Evolutionary conservation across 2,113 vertebrate genomes (phyloP).

Genomic region (Aramus guarauna): DNA sequence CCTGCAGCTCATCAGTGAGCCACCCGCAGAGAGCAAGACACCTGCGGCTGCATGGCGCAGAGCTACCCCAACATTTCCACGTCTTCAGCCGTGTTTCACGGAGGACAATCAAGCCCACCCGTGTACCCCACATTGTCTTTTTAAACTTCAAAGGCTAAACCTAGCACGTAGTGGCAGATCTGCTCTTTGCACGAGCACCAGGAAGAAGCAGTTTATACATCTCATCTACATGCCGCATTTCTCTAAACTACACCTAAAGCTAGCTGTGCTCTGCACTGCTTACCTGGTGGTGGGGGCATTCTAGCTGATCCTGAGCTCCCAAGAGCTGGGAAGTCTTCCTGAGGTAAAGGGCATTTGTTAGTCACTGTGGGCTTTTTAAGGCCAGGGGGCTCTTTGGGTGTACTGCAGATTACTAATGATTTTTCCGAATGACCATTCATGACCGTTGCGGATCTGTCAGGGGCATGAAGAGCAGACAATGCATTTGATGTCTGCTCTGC

Average conservation of each 20-base stretch:
- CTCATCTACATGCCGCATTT: fast-evolving
- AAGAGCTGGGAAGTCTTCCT: constrained; percentile 94
- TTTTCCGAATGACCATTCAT: constrained; percentile 83
- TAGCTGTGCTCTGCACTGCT: fast-evolving
- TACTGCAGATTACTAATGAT: background rate
- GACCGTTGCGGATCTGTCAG: background rate
- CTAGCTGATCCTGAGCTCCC: constrained; percentile 75
- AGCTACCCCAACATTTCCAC: background rate
- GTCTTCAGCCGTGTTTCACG: fast-evolving
- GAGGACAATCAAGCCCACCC: background rate
- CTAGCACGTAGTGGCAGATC: background rate
- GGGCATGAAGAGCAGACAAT: background rate
- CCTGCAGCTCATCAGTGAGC: background rate
- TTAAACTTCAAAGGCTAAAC: background rate
- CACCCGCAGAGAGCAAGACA: background rate
- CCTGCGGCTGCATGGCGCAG: background rate
- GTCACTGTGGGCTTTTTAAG: constrained; percentile 66
- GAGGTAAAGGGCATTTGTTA: constrained; percentile 67
- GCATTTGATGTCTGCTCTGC: constrained; percentile 45
- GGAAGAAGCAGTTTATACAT: background rate
- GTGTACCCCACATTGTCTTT: background rate
- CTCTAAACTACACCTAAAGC: background rate
- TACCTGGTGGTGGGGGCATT: constrained; percentile 96
- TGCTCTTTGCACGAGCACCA: fast-evolving
- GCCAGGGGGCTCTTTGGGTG: constrained; percentile 71